phyloP scores from a whole-genome alignment of 2,113 vertebrate genomes.

The Lichenostomus cassidix region DNA sequence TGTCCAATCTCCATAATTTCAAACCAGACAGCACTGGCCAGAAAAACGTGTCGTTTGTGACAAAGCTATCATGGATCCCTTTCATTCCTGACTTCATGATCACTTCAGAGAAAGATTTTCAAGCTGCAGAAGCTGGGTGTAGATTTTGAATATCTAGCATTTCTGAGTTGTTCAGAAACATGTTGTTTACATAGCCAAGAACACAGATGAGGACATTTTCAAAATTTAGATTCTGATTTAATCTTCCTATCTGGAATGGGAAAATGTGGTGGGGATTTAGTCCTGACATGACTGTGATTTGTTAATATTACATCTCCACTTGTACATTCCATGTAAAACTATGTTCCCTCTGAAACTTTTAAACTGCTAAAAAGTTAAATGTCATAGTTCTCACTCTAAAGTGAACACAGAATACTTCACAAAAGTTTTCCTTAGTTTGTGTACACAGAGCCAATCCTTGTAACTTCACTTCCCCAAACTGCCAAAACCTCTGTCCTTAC shows the following conservation, averaged over 20 bases:
- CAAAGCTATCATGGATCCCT: neutral
- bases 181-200: neutral
- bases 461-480: conserved; percentile 14
- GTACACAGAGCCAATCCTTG: neutral
- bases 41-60: neutral
- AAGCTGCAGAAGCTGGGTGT: neutral
- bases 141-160: neutral
- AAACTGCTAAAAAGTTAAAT: conserved; percentile 3
- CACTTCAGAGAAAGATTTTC: neutral
- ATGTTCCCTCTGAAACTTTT: neutral
- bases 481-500: conserved; percentile 14
- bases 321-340: neutral
- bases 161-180: neutral
- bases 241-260: conserved; percentile 17
- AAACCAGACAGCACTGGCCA: neutral
- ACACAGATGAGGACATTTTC: neutral
- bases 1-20: accelerated
- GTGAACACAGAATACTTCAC: neutral
- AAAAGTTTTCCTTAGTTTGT: neutral
- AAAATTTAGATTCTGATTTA: conserved; percentile 19
- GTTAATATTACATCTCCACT: neutral
- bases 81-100: neutral
- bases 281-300: neutral
- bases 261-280: neutral
- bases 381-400: neutral